Base-by-base conservation (phyloP, 2,113 vertebrate genomes). In the Otis tarda region DNA sequence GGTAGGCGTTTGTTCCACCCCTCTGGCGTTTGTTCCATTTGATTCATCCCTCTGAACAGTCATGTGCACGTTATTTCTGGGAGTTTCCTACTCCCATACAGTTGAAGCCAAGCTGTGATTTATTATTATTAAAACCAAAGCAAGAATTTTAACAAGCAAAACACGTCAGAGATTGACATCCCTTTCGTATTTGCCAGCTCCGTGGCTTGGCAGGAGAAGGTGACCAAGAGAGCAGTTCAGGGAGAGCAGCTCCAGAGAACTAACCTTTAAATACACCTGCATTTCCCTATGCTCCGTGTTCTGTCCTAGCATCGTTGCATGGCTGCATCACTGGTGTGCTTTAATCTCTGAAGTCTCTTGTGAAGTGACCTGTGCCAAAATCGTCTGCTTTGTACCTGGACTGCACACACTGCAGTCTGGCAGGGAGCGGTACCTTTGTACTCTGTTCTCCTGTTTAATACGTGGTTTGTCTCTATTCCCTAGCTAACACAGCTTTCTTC, bases 281-380 rank as follows among this genome's bases (percentile, higher is more conserved):
- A 0, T 60, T 85, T 85, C 30, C 0, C 0, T 56, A 23, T 43
- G 37, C 47, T 92, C 35, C 0, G 0, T 84, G 52, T 50, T 35
- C 52, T 59, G 16, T 39, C 5, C 1, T 9, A 33, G 39, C 21
- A 17, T 57, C 37, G 8, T 23, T 71, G 63, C 43, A 2, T 47
- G 59, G 6, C 47, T 83, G 28, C 22, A 1, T 83, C 78, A 30
- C 43, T 82, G 19, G 33, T 50, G 14, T 65, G n/a, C 35, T 17
- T 63, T 45, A 11, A 28, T 76, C 67, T 39, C 57, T 39, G 35
- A 77, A 57, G n/a, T 45, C 41, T 69, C 27, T 53, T 53, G 71
- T 80, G 50, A 76, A 52, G 24, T 65, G 61, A 68, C 43, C n/a
- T 71, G 35, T 64, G 49, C 24, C 27, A 76, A 73, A 90, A 53